These are phyloP conservation scores for Mobula birostris DNA, from an alignment of 2,113 vertebrate species.

Conservation along the genomic window DNA sequence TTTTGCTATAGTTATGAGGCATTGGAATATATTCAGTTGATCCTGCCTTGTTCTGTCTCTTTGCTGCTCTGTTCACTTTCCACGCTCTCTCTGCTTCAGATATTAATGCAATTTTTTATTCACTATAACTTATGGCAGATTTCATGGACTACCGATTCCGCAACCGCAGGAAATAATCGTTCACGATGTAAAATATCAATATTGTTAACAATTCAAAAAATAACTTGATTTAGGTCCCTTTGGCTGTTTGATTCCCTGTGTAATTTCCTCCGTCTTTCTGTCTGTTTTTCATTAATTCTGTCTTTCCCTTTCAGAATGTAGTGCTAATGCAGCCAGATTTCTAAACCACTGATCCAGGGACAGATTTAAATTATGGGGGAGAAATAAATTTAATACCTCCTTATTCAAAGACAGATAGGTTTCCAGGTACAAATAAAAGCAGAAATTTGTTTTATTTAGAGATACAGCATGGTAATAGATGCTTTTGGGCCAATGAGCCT, in stretches of 20 bases:
- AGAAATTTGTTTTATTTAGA: too few species aligned
- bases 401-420: too few species aligned
- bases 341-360: too few species aligned
- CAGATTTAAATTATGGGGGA: too few species aligned
- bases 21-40: background rate
- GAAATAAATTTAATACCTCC: too few species aligned
- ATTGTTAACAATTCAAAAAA: background rate
- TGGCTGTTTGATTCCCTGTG: background rate
- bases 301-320: background rate
- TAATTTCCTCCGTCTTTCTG: background rate
- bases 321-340: too few species aligned
- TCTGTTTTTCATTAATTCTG: background rate
- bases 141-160: background rate
- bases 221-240: background rate
- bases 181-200: background rate
- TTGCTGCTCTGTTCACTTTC: background rate
- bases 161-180: background rate
- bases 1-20: background rate
- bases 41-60: background rate
- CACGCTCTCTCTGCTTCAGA: background rate
- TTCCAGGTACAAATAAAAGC: too few species aligned
- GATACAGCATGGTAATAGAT: too few species aligned
- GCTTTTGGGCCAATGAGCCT: too few species aligned
- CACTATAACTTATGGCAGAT: background rate
- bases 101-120: background rate